Percentiles rank a stretch among this genome's conserved stretches.
Evolutionary conservation across 2,888 invertebrate genomes (phyloP).

Genomic region (Diaprepes abbreviatus): DNA sequence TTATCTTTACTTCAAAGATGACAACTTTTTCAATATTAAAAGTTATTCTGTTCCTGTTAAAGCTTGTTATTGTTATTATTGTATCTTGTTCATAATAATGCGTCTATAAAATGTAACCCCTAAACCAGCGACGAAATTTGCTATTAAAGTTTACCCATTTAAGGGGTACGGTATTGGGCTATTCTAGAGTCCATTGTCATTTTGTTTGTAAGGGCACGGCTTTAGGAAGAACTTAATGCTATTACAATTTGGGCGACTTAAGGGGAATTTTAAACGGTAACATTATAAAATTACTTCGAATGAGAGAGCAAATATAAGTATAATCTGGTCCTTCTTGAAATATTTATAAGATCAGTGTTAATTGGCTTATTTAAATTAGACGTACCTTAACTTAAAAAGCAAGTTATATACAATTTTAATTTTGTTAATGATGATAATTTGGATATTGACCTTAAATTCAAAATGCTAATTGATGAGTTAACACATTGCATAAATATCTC

Average conservation of each 20-base stretch:
- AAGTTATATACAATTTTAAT: no score
- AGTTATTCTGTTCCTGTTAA: neutral
- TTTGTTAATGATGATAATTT: no score
- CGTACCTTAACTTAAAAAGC: no score
- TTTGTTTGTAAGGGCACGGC: neutral
- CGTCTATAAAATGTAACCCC: neutral
- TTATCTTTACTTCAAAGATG: neutral
- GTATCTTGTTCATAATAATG: conserved; percentile 2
- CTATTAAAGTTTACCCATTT: conserved; percentile 15
- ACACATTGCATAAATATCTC: no score
- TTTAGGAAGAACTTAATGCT: conserved; percentile 10
- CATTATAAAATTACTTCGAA: conserved; percentile 6
- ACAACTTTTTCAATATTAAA: neutral
- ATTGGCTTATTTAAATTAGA: no score
- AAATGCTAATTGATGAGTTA: no score
- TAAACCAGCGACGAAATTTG: neutral
- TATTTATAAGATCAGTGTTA: conserved; percentile 3
- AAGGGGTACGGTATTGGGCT: neutral
- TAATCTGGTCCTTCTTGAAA: neutral
- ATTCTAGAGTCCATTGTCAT: neutral
- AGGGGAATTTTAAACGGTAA: conserved; percentile 2
- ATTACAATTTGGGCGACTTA: conserved; percentile 15
- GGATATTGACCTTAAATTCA: no score
- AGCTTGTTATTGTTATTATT: conserved; percentile 1
- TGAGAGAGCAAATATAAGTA: neutral